These are phyloP conservation scores for Gasterosteus nipponicus DNA, from an alignment of 2,113 vertebrate species.

Conservation along the genomic window DNA sequence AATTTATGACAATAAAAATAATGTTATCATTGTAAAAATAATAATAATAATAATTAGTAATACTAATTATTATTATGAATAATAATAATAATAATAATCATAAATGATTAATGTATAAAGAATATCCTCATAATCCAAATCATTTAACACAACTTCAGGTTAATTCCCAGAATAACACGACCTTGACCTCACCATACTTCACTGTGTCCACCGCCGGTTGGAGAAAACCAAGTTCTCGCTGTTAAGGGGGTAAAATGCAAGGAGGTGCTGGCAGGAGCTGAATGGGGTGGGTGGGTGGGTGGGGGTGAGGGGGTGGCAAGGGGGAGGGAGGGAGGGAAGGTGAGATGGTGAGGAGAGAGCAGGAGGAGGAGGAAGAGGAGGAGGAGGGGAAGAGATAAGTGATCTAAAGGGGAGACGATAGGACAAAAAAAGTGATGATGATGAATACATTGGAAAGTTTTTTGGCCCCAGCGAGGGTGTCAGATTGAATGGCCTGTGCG, in stretches of 20 bases:
- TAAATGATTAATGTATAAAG: not conserved
- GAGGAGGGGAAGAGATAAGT: slow-evolving; percentile 91
- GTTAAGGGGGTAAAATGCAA: slow-evolving; percentile 87
- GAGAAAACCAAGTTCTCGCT: slow-evolving; percentile 79
- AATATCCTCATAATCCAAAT: not conserved
- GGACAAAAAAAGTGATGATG: slow-evolving; percentile 91
- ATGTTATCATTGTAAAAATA: not conserved
- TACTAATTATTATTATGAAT: not conserved
- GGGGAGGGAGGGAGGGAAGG: slow-evolving; percentile 34
- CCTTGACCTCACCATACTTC: slow-evolving; percentile 78
- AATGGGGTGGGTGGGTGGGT: slow-evolving; percentile 49
- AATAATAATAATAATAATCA: not conserved
- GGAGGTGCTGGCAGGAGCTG: slow-evolving; percentile 76
- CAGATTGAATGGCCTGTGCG: slow-evolving; percentile 99
- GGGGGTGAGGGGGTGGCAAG: slow-evolving; percentile 42
- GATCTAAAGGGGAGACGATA: slow-evolving; percentile 93
- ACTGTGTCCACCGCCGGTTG: slow-evolving; percentile 77
- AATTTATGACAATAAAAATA: not conserved
- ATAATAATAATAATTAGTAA: not conserved
- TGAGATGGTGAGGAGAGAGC: slow-evolving; percentile 69
- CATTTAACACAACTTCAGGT: not conserved
- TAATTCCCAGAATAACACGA: slow-evolving; percentile 54
- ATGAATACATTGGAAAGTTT: slow-evolving; percentile 99
- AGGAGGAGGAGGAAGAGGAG: slow-evolving; percentile 78
- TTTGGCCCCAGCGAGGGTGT: slow-evolving; percentile 99